Conservation (phyloP, 2,888 invertebrate species). For the Aporophyla nigra region DNA sequence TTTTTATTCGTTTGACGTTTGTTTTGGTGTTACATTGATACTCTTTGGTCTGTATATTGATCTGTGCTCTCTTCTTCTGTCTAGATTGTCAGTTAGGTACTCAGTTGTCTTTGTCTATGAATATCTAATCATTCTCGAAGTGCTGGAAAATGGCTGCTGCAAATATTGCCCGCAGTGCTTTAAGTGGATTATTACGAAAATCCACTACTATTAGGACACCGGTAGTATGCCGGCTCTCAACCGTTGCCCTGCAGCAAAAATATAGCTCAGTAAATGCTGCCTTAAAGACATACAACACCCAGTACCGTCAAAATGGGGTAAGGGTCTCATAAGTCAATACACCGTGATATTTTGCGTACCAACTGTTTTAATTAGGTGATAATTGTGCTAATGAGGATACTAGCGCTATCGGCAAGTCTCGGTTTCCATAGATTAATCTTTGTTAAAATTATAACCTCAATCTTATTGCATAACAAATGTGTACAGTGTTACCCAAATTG, state of each 20-base stretch:
- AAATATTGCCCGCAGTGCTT: conserved; percentile 87
- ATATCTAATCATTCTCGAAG: conserved; percentile 67
- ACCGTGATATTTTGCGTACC: conserved; percentile 62
- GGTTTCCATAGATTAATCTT: conserved; percentile 2
- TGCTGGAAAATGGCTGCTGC: conserved; percentile 86
- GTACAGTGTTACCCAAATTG: conserved; percentile 83
- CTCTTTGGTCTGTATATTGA: conserved; percentile 26
- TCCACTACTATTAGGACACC: conserved; percentile 82
- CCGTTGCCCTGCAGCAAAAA: conserved; percentile 85
- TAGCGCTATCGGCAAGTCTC: background rate
- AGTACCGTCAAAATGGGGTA: conserved; percentile 83
- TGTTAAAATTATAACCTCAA: conserved; percentile 83
- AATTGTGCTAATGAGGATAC: background rate
- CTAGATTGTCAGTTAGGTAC: conserved; percentile 43
- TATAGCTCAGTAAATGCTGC: conserved; percentile 78
- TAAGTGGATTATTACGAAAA: conserved; percentile 87
- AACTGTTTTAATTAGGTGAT: conserved; percentile 12
- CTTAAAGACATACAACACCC: conserved; percentile 74
- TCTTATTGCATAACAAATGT: conserved; percentile 89
- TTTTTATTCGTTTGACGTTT: background rate
- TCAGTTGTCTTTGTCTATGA: conserved; percentile 69
- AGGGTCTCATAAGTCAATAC: conserved; percentile 76
- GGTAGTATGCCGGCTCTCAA: conserved; percentile 86
- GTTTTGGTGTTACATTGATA: background rate
- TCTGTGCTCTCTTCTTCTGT: conserved; percentile 41